Evolutionary conservation across 2,888 invertebrate species (phyloP), one percentile per base, ranked within the genome.

Genomic region (Scotopteryx bipunctaria): DNA sequence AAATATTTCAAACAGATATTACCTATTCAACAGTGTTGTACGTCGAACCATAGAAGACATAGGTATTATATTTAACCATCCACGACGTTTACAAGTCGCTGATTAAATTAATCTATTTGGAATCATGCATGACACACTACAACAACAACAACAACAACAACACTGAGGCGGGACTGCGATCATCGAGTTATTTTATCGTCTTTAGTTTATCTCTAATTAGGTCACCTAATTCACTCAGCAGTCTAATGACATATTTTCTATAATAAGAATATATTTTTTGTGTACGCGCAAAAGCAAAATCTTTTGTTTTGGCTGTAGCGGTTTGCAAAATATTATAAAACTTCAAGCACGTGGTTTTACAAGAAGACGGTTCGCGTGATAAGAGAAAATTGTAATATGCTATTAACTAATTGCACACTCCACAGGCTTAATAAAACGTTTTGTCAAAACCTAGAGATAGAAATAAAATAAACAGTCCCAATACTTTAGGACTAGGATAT

Each of bases 101-200:
- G 52, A 38, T 43, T 41, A 48, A 35, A 52, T 59, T 55, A 63
- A 57, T 63, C 69, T 75, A 77, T 71, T 72, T 71, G 65, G 65
- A 67, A 69, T 69, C 86, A 85, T 87, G 85, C 83, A 86, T 50
- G 73, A 80, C 72, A 75, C 66, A 41, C 46, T 41, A 46, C 25
- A 21, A 79, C 79, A 83, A 83, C 74, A 66, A 79, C 79, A 83
- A 83, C 74, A 66, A 64, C 62, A 63, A 76, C 67, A 76, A 79
- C 71, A 77, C 54, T 69, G 63, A 78, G 76, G 86, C 87, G 89
- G 88, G 89, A 87, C 79, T 89, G 89, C 89, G 89, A 89, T 87
- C 88, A 89, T 89, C 89, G 88, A 77, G 80, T 81, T 74, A 59
- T 71, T 48, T 50, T 36, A 31, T 32, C 14, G 17, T 41, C 33